Percentiles rank a stretch among this genome's conserved stretches.
Evolutionary conservation across 2,113 vertebrate genomes (phyloP).

Genomic region (Mobula hypostoma): DNA sequence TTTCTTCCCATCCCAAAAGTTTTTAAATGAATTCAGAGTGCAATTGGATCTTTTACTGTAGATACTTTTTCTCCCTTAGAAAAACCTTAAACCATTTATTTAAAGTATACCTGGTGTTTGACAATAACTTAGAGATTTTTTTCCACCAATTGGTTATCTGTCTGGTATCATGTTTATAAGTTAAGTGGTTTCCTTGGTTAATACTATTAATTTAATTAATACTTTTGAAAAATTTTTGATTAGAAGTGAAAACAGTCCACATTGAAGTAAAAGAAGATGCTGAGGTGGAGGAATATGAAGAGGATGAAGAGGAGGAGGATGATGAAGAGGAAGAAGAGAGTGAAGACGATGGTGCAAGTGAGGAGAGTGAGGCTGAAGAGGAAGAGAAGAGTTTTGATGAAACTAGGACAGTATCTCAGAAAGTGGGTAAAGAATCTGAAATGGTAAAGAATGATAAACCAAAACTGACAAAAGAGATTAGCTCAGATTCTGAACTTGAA

Average conservation of each 20-base stretch:
- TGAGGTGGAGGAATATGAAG: conserved; percentile 54
- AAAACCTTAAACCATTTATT: not conserved
- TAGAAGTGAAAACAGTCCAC: conserved; percentile 83
- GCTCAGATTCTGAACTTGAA: conserved; percentile 75
- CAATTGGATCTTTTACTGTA: too few relatives aligned
- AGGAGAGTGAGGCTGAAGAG: conserved; percentile 47
- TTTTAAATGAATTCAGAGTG: not conserved
- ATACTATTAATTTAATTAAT: not conserved
- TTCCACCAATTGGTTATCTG: not conserved
- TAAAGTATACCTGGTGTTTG: not conserved
- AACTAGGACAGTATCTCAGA: conserved; percentile 48
- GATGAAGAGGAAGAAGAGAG: conserved; percentile 71
- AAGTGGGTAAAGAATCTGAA: conserved; percentile 48
- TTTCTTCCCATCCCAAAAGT: not conserved
- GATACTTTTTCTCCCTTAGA: not conserved
- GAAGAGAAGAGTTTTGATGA: conserved; percentile 66
- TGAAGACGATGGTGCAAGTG: conserved; percentile 59
- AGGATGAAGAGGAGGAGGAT: conserved; percentile 51
- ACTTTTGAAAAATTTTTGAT: conserved; percentile 34
- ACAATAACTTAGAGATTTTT: not conserved
- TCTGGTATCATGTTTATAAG: not conserved
- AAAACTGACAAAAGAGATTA: conserved; percentile 64
- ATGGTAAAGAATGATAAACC: conserved; percentile 42
- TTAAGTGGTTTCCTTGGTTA: not conserved
- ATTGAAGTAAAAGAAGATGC: conserved; percentile 83